Conservation (phyloP, 2,797 vertebrate genomes). For the Odontamblyopus lacepedii region DNA sequence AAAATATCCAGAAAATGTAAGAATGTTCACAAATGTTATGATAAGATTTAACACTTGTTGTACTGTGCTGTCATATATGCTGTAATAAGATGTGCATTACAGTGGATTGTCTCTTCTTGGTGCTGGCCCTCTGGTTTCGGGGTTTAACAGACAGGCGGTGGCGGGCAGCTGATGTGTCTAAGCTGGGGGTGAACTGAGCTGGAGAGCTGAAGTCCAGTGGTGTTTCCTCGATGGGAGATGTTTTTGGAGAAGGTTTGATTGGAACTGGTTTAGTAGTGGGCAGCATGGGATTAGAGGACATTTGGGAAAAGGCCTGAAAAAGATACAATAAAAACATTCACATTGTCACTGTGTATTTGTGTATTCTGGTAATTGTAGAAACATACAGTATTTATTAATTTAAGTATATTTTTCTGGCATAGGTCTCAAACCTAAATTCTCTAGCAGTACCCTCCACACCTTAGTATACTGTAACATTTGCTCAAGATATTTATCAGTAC, state of each 20-base stretch:
- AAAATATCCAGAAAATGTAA: no score
- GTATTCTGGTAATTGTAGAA: background rate
- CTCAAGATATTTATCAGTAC: no score
- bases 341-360: background rate
- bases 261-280: slow-evolving; percentile 53
- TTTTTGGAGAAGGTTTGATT: slow-evolving; percentile 34
- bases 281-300: slow-evolving; percentile 68
- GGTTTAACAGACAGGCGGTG: slow-evolving; percentile 94
- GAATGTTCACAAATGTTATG: no score
- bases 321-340: slow-evolving; percentile 4
- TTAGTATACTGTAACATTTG: no score
- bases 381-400: background rate
- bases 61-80: no score
- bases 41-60: no score
- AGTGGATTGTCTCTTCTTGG: slow-evolving; percentile 75
- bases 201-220: slow-evolving; percentile 82
- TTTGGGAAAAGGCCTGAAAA: slow-evolving; percentile 69
- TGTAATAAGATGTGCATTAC: slow-evolving; percentile 63
- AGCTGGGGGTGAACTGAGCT: slow-evolving; percentile 77
- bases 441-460: no score
- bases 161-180: slow-evolving; percentile 94
- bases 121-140: slow-evolving; percentile 85
- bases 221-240: slow-evolving; percentile 37
- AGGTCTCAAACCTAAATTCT: background rate
- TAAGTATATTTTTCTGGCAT: background rate